phyloP scores from a whole-genome alignment of 2,888 invertebrate species.

The Caenorhabditis macrosperma region DNA sequence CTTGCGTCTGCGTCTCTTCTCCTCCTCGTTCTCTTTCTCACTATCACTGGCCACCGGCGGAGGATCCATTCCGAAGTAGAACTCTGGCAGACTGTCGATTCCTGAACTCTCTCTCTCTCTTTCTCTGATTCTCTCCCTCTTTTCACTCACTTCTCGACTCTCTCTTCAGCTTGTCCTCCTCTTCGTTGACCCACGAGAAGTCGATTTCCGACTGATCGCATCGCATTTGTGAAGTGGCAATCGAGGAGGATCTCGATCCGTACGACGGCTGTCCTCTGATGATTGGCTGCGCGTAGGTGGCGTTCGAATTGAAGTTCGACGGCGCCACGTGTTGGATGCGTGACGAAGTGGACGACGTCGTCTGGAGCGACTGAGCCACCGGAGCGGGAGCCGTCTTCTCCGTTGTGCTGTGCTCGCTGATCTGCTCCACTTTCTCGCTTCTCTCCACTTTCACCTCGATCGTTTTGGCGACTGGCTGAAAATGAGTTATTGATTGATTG shows the following conservation, averaged over 20 bases:
- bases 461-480: constrained; percentile 57
- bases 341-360: constrained; percentile 32
- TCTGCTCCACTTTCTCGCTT: constrained; percentile 58
- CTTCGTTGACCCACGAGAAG: constrained; percentile 68
- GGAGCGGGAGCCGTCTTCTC: constrained; percentile 8
- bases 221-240: constrained; percentile 63
- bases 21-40: constrained; percentile 48
- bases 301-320: constrained; percentile 12
- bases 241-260: constrained; percentile 62
- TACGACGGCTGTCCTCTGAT: constrained; percentile 55
- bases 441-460: constrained; percentile 66
- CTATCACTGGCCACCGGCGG: constrained; percentile 37
- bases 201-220: constrained; percentile 69
- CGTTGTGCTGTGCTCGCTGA: background rate
- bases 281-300: constrained; percentile 64
- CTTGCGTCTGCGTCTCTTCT: constrained; percentile 31
- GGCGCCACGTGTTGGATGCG: constrained; percentile 33
- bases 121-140: background rate
- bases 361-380: constrained; percentile 10
- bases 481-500: background rate
- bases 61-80: constrained; percentile 65
- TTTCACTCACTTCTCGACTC: constrained; percentile 40
- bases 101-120: constrained; percentile 10
- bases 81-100: constrained; percentile 53
- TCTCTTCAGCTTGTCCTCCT: constrained; percentile 63